Evolutionary conservation across 1,140 invertebrate genomes (phyloP).

Genomic region (Eupeodes corollae): DNA sequence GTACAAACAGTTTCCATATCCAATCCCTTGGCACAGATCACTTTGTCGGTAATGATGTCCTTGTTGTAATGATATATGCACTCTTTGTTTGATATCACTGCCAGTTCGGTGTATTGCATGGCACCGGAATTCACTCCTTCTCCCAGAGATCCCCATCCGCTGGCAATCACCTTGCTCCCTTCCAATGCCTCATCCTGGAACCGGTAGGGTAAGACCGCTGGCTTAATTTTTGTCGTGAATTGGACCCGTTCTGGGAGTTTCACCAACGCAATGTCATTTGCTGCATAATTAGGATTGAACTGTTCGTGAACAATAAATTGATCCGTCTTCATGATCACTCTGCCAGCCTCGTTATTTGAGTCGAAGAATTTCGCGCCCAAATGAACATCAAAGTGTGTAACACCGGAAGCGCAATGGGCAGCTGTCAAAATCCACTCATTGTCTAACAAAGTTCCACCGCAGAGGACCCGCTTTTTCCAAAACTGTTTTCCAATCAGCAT

Average conservation of each 20-base stretch:
- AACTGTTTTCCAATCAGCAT: conserved; percentile 35
- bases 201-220: conserved; percentile 17
- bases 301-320: conserved; percentile 31
- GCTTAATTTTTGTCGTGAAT: conserved; percentile 24
- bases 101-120: conserved; percentile 33
- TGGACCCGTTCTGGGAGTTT: conserved; percentile 23
- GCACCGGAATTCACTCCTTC: conserved; percentile 25
- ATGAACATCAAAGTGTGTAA: conserved; percentile 31
- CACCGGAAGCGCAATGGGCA: conserved; percentile 61
- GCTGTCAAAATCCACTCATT: conserved; percentile 59
- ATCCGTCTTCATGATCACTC: conserved; percentile 24
- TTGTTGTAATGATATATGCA: conserved; percentile 24
- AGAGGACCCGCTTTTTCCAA: conserved; percentile 41
- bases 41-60: conserved; percentile 25
- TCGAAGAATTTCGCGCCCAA: conserved; percentile 29
- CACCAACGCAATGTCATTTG: conserved; percentile 32
- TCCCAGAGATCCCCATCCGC: conserved; percentile 28
- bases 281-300: conserved; percentile 25
- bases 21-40: conserved; percentile 30
- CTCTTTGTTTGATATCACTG: conserved; percentile 28
- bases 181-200: conserved; percentile 19
- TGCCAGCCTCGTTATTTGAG: conserved; percentile 20
- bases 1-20: conserved; percentile 31
- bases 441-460: conserved; percentile 64
- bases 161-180: conserved; percentile 28